Base-by-base conservation (phyloP, 2,113 vertebrate genomes). In the Cyphomyrus plagiostoma region DNA sequence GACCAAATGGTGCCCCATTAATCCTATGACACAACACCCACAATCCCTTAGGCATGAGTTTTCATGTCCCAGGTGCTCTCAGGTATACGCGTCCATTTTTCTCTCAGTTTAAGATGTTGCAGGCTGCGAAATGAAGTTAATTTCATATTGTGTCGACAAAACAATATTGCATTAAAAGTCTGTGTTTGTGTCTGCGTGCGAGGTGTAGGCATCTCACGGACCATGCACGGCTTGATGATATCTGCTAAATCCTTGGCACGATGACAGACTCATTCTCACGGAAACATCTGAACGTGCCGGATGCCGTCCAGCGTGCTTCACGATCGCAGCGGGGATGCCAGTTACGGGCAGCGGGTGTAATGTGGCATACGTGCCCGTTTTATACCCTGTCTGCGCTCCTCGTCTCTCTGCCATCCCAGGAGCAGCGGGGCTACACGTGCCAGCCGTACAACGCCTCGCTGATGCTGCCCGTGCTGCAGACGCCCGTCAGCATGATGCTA, bases 381-480 rank as follows among this genome's bases (percentile, higher is more conserved):
- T 21, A 53, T 35, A 23, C 5, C 15, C 13, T 23, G 45, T 74
- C 26, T 45, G 77, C 30, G 15, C 23, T 87, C 2, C 56, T 35
- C 23, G 46, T 66, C 87, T 46, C 49, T 15, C 2, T 15, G 26
- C 8, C 26, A 9, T 39, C 87, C 13, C 92, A 98, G 97, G 97
- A 97, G 66, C 96, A 97, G 5, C 94, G 95, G 0, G 93, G 93
- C 58, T 92, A 95, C 6, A 96, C 98, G 4, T 93, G 95, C 45
- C 97, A 95, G 89, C 95, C 97, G 0, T 99, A 97, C 6, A 95
- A 98, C 11, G 95, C 97, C 35, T 90, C 95, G 6, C 93, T 95
- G 89, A 99, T 99, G 98, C 97, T 99, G 3, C 95, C 97, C 0
- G 88, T 97, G 87, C 97, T 97, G 56, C 96, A 96, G 92, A 92